Evolutionary conservation across 2,113 vertebrate genomes (phyloP), one percentile per base, ranked within the genome.

Genomic region (Dipodomys stephensi): DNA sequence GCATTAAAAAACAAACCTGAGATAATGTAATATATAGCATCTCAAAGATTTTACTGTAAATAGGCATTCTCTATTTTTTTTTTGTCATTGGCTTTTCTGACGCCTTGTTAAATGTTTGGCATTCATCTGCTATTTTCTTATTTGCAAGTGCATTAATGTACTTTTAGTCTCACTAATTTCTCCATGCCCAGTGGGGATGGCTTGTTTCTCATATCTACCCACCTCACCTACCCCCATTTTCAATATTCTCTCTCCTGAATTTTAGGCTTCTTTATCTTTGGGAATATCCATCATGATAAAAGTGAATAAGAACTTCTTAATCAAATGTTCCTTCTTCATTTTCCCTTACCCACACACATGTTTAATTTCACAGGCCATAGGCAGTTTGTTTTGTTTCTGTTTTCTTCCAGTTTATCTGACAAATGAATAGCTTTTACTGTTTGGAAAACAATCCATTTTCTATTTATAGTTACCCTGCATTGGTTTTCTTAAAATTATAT

Each of bases 401-500:
- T 69, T 76, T 16, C 39, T 73, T 87, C 28, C 10, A 4, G 25
- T 69, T 77, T 65, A 13, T 3, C 25, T 57, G 25, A 49, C 1
- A 35, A 73, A 32, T 46, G 30, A 44, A 32, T 20, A 46, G 16
- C 10, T 53, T 74, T 79, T 49, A 18, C 10, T 53, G 11, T 27
- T 81, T 65, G 49, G 44, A 71, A 57, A 57, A 78, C 30, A 9
- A 20, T 44, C 11, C 20, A 12, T 74, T 90, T 32, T 76, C 4
- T 84, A 16, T 67, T 76, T 73, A 69, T 46, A 64, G 57, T 32
- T 74, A 20, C 4, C 20, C 1, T 30, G 25, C 15, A 62, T 85
- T 72, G 25, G 22, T 92, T 87, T 87, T 69, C 87, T 94, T 93
- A 76, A 87, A 92, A 92, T 44, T 46, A 60, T 32, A 23, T 67